Evolutionary conservation across 2,888 invertebrate species (phyloP).

Genomic region (Eupithecia pulchellata): DNA sequence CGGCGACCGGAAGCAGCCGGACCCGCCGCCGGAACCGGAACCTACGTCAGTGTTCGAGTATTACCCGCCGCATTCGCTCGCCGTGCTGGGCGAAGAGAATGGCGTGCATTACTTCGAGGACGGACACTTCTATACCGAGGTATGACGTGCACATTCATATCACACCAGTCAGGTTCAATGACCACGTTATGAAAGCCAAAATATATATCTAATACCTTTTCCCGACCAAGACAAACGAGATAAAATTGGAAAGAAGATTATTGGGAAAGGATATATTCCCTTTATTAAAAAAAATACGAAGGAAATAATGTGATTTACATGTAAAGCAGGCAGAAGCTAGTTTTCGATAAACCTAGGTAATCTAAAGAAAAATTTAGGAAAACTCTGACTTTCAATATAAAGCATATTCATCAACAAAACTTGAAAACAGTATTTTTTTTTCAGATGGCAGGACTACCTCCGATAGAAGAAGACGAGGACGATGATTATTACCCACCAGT

Average conservation of each 20-base stretch:
- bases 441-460: conserved; percentile 88
- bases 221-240: background rate
- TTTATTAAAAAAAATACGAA: no score
- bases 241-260: background rate
- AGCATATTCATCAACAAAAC: background rate
- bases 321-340: background rate
- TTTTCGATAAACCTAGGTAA: background rate
- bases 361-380: no score
- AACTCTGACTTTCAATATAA: no score
- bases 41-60: conserved; percentile 63
- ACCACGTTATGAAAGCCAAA: no score
- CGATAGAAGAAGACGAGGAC: conserved; percentile 91
- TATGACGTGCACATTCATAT: background rate
- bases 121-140: conserved; percentile 97
- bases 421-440: conserved; percentile 30
- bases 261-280: no score
- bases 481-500: conserved; percentile 89
- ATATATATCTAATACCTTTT: background rate
- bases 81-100: conserved; percentile 91
- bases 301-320: background rate
- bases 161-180: no score
- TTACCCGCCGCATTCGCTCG: conserved; percentile 88
- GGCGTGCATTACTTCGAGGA: conserved; percentile 96
- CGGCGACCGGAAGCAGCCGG: conserved; percentile 61
- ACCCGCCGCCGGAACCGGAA: conserved; percentile 40